Evolutionary conservation across 2,888 invertebrate genomes (phyloP), one percentile per base, ranked within the genome.

Genomic region (Papilio protenor): DNA sequence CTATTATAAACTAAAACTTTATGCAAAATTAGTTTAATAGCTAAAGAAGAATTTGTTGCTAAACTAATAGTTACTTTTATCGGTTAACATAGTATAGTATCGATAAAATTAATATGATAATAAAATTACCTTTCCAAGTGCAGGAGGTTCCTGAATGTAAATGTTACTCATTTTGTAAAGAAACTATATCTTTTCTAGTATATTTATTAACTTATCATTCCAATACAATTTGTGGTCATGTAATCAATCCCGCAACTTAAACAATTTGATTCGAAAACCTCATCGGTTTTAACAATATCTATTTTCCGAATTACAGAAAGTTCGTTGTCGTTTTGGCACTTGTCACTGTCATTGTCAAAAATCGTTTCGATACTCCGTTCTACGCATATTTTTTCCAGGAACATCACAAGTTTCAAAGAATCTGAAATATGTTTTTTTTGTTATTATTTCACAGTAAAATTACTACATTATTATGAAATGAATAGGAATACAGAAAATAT

Each of bases 91-190:
- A 18, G 1, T 52, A 52, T 11, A 61, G 5, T 61, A 27, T 21
- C 23, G 14, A 14, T 2, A 3, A 49, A 6, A 70, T 47, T 14
- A 27, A 16, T n/a, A 77, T 66, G 49, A 6, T 12, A 16, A 21
- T 40, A 66, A 76, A 83, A 84, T 90, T 96, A 98, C 99, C 96
- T 99, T 99, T 84, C 99, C 99, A 70, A 97, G 96, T 0, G 99
- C 98, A 14, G 98, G 98, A 16, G 99, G 99, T 93, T 99, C 99
- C 89, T 98, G 98, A 85, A 99, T 98, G 87, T 99, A 99, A 90
- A 99, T 98, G 86, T 98, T 99, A 96, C 99, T 99, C 99, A 99
- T 99, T 81, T 81, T 89, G 64, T 57, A 75, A 78, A 69, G 18
- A 45, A 40, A 59, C 4, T 27, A 27, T 73, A 45, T n/a, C 16